phyloP scores from a whole-genome alignment of 2,888 invertebrate species.

The Smittia sp. region DNA sequence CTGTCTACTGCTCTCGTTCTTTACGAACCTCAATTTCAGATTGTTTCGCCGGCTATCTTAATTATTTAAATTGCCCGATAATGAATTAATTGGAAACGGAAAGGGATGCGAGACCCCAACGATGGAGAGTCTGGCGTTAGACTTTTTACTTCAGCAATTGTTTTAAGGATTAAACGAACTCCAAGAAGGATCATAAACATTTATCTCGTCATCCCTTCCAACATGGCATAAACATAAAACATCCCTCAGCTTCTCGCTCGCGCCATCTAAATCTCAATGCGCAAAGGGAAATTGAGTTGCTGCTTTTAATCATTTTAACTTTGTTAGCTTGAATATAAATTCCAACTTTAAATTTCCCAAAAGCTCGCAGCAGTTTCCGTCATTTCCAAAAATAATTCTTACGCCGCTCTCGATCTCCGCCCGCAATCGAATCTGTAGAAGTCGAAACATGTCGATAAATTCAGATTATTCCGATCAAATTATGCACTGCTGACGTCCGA shows the following conservation, averaged over 20 bases:
- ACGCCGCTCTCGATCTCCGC: neutral
- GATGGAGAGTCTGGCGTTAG: no score
- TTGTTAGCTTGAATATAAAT: no score
- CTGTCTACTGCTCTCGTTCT: constrained; percentile 11
- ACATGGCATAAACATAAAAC: neutral
- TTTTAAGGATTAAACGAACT: neutral
- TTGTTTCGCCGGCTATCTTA: constrained; percentile 32
- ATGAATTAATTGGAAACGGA: constrained; percentile 41
- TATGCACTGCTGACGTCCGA: constrained; percentile 14
- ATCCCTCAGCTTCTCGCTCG: neutral
- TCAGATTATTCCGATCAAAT: constrained; percentile 2
- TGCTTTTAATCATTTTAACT: neutral
- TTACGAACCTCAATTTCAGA: constrained; percentile 30
- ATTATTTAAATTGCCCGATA: constrained; percentile 37
- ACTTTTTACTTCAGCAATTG: neutral
- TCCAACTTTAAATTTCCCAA: no score
- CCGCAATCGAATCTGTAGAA: neutral
- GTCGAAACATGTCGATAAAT: constrained; percentile 3
- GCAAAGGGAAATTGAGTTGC: neutral
- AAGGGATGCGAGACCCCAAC: constrained; percentile 10
- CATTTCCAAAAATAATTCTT: neutral
- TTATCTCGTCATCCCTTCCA: constrained; percentile 16
- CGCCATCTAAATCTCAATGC: constrained; percentile 8
- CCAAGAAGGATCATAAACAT: neutral
- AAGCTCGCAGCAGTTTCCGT: neutral